phyloP scores from a whole-genome alignment of 2,113 vertebrate species.

The Tupaia tana region DNA sequence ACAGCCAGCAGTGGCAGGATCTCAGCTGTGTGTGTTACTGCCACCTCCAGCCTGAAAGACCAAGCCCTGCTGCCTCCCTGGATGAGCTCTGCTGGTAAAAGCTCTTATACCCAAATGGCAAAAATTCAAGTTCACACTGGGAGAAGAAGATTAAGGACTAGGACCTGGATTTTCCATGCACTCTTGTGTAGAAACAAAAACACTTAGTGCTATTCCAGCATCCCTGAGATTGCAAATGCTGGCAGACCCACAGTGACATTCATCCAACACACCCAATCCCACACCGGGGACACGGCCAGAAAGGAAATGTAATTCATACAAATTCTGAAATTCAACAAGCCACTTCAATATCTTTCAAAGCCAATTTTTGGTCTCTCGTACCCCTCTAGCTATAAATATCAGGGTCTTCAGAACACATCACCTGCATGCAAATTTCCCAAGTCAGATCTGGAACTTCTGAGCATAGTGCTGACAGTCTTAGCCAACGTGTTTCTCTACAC shows the following conservation, averaged over 20 bases:
- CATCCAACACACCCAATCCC: conserved; percentile 45
- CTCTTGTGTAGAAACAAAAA: conserved; percentile 67
- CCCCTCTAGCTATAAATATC: conserved; percentile 6
- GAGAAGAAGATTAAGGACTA: conserved; percentile 60
- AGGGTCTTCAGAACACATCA: conserved; percentile 37
- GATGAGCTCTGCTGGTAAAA: conserved; percentile 58
- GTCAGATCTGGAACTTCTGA: conserved; percentile 35
- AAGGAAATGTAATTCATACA: conserved; percentile 61
- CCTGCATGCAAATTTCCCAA: conserved; percentile 27
- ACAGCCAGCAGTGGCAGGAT: conserved; percentile 73
- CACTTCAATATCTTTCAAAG: conserved; percentile 36
- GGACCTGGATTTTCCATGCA: conserved; percentile 66
- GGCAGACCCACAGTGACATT: conserved; percentile 50
- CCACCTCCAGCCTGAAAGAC: conserved; percentile 63
- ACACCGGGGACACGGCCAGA: conserved; percentile 32
- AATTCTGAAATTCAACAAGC: conserved; percentile 62
- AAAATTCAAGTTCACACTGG: conserved; percentile 66
- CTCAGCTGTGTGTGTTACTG: conserved; percentile 65
- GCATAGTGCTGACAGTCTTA: neutral
- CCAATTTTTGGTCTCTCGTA: neutral
- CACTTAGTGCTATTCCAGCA: conserved; percentile 39
- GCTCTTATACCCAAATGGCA: conserved; percentile 67
- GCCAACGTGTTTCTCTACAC: neutral
- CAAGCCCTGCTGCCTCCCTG: conserved; percentile 68
- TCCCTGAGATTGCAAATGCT: conserved; percentile 11